These are phyloP conservation scores for Carollia perspicillata DNA, from an alignment of 2,113 vertebrate species.

Conservation along the genomic window DNA sequence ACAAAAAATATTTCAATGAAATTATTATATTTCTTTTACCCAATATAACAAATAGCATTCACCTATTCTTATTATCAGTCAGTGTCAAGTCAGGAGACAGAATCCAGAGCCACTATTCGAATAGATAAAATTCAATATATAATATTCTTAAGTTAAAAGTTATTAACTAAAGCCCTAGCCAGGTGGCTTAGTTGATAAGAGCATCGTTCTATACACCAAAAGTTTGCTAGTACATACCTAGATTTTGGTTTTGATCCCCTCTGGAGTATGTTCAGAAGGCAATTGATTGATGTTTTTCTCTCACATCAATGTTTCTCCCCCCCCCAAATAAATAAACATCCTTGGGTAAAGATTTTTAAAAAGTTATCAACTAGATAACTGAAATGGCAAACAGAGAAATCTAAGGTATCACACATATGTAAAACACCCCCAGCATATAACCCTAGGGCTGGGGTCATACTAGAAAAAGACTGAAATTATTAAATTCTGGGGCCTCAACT, in stretches of 20 bases:
- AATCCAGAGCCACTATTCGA: not conserved
- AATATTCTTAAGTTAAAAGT: not conserved
- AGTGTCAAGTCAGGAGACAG: not conserved
- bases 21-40: not conserved
- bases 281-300: no score
- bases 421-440: not conserved
- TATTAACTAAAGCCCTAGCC: no score
- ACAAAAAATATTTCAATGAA: not conserved
- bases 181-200: no score
- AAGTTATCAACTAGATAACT: not conserved
- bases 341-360: no score
- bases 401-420: not conserved
- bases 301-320: no score
- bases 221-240: no score
- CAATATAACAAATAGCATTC: not conserved
- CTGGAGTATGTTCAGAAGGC: no score
- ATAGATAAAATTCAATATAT: not conserved
- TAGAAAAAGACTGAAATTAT: not conserved
- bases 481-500: not conserved
- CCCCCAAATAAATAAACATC: no score
- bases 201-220: no score
- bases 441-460: not conserved
- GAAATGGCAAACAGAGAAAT: not conserved
- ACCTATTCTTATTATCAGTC: not conserved
- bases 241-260: no score